Base-by-base conservation (phyloP, 2,113 vertebrate species). In the Mus pahari region DNA sequence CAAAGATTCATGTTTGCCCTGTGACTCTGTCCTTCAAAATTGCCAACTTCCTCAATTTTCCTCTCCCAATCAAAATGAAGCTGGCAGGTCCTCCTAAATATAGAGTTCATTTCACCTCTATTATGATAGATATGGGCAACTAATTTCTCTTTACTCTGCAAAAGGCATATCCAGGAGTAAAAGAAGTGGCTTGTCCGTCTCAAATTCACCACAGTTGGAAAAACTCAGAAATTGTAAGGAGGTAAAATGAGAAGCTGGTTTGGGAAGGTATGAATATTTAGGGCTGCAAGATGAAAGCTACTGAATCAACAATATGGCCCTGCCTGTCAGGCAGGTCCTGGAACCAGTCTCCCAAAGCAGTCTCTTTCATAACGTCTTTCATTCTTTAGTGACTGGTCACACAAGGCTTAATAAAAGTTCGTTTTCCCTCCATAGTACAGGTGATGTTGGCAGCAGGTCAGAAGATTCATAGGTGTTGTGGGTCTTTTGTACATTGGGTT, bases 1-100 rank as follows among this genome's bases (percentile, higher is more conserved):
- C 39, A 84, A 50, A 79, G 26, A 94, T 81, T 77, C 12, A 74
- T 12, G 58, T 58, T 45, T 96, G 45, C 75, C 97, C 96, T 97
- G 97, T 77, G 53, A 93, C 36, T 70, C 48, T 24, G 73, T 83
- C 92, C 48, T 86, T 78, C 48, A 79, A 73, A 95, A 96, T 39
- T 86, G 9, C 26, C 39, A 89, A 48, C 45, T 82, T 91, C 11
- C 6, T 81, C 60, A 92, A 77, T 96, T 95, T 96, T 36, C 55
- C n/a, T 42, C 17, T 66, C 26, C 17, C 42, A 70, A 42, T 53
- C 33, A 78, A 92, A 89, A 96, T 58, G 26, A 90, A 94, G 78
- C 31, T 62, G 33, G 9, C 78, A 86, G 31, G 33, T 84, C 8
- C 26, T 90, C 31, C 42, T 73, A 20, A 94, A 66, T 11, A 78